Evolutionary conservation across 2,797 vertebrate genomes (phyloP).

Genomic region (Crypturellus tataupa): DNA sequence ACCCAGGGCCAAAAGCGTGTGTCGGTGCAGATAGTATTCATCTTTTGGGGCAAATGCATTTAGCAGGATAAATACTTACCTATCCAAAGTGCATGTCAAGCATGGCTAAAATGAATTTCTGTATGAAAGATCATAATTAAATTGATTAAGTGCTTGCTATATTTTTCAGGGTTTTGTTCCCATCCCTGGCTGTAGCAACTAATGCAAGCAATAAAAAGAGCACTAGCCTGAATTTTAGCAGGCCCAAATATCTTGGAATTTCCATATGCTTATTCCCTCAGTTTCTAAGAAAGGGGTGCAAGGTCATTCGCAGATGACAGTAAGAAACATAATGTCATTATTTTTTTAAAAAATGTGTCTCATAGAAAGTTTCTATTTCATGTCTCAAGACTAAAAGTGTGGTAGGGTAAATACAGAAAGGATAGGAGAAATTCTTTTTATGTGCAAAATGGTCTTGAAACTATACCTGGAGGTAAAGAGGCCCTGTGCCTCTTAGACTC

Average conservation of each 20-base stretch:
- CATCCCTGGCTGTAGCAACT: not conserved
- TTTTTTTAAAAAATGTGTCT: not conserved
- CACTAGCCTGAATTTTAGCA: not conserved
- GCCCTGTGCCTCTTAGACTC: accelerated
- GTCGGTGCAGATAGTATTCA: not conserved
- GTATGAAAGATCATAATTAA: not conserved
- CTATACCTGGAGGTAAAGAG: not conserved
- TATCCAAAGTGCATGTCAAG: not conserved
- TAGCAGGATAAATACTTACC: not conserved
- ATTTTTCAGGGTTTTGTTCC: not conserved
- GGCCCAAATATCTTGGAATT: not conserved
- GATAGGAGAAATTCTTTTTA: not conserved
- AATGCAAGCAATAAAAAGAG: not conserved
- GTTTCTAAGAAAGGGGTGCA: not conserved
- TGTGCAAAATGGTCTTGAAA: not conserved
- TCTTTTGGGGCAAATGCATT: not conserved
- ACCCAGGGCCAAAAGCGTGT: not conserved
- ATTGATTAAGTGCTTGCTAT: not conserved
- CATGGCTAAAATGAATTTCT: not conserved
- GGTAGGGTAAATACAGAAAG: not conserved
- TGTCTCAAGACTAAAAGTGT: not conserved
- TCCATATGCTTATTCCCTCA: not conserved
- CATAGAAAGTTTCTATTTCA: not conserved
- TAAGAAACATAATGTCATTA: not conserved
- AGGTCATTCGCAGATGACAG: not conserved